Percentiles rank a stretch among this genome's conserved stretches.
Evolutionary conservation across 2,797 vertebrate species (phyloP).

Genomic region (Sphenopsis melanotis): DNA sequence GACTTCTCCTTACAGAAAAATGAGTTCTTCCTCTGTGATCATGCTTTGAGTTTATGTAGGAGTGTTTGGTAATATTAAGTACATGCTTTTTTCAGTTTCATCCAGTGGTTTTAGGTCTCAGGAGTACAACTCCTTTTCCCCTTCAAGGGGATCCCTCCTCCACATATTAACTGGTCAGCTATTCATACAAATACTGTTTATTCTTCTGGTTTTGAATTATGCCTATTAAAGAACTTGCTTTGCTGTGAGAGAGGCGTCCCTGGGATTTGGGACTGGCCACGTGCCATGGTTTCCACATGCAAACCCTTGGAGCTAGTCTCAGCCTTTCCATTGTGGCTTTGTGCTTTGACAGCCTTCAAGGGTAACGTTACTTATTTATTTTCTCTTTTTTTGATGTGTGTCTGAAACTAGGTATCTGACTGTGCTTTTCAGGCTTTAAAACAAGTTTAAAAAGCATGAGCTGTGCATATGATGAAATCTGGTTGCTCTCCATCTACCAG

Average conservation of each 20-base stretch:
- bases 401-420: background rate
- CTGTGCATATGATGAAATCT: fast-evolving
- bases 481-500: background rate
- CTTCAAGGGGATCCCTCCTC: slow-evolving; percentile 46
- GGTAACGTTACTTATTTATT: background rate
- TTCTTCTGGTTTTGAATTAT: slow-evolving; percentile 49
- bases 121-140: background rate
- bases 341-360: background rate
- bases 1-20: background rate
- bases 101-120: slow-evolving; percentile 30
- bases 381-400: background rate
- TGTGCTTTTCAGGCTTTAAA: background rate
- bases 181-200: slow-evolving; percentile 50
- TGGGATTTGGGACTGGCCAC: slow-evolving; percentile 41
- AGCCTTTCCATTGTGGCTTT: slow-evolving; percentile 32
- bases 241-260: background rate
- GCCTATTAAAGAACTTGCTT: slow-evolving; percentile 53
- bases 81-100: background rate
- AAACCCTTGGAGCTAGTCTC: slow-evolving; percentile 14
- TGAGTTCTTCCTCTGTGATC: background rate
- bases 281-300: slow-evolving; percentile 13
- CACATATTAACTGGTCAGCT: slow-evolving; percentile 39
- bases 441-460: background rate
- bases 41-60: background rate
- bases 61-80: slow-evolving; percentile 19